Evolutionary conservation across 37 sponge, comb jelly and placozoan genomes (phyloP).

Genomic region (Mnemiopsis leidyi): DNA sequence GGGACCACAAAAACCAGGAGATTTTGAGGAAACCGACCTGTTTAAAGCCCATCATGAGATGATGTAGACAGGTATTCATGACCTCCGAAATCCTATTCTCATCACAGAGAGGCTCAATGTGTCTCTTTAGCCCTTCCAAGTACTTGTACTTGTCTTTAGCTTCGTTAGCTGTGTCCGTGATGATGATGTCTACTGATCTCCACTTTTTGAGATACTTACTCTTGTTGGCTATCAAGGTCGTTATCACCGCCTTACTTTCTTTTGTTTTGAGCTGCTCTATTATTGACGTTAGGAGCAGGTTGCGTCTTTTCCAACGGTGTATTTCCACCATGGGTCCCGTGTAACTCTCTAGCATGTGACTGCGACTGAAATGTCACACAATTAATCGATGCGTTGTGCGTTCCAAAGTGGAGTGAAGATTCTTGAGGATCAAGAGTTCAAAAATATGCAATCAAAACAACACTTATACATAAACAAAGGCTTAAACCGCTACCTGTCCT

Average conservation of each 20-base stretch:
- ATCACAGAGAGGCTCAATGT: slow-evolving; percentile 75
- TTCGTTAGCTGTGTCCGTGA: slow-evolving; percentile 85
- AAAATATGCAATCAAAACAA: too few species aligned
- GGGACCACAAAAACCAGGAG: too few species aligned
- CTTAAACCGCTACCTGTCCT: too few species aligned
- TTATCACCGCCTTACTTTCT: slow-evolving; percentile 76
- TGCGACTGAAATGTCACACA: not conserved
- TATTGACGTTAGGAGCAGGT: slow-evolving; percentile 72
- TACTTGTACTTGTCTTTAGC: slow-evolving; percentile 80
- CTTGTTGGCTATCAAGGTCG: slow-evolving; percentile 75
- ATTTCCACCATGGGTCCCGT: slow-evolving; percentile 75
- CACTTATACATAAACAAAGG: too few species aligned
- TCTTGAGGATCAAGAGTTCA: too few species aligned
- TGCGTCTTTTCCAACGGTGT: slow-evolving; percentile 79
- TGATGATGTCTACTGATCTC: slow-evolving; percentile 68
- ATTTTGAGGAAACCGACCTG: too few species aligned
- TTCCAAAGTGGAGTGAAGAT: not conserved
- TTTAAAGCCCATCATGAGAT: slow-evolving; percentile 64
- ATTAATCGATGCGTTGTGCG: too few species aligned
- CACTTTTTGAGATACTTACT: slow-evolving; percentile 81
- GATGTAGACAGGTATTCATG: slow-evolving; percentile 45
- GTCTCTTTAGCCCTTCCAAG: slow-evolving; percentile 71
- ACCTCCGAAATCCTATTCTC: slow-evolving; percentile 47
- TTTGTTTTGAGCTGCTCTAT: slow-evolving; percentile 86
- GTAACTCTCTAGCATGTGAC: slow-evolving; percentile 41